Base-by-base conservation (phyloP, 2,113 vertebrate species). In the Oxyruncus cristatus region DNA sequence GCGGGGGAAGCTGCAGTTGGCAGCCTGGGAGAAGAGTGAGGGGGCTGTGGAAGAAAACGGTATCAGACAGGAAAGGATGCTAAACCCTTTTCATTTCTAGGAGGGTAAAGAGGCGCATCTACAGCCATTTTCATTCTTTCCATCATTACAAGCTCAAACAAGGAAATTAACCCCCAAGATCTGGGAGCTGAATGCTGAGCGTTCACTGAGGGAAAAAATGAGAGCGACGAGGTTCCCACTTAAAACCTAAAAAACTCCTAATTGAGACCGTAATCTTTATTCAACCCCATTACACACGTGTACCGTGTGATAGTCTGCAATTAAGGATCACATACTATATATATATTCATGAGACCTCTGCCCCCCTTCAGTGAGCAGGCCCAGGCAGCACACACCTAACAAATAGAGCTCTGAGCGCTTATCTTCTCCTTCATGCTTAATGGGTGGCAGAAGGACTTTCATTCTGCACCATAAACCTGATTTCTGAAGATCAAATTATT, bases 61-160 rank as follows among this genome's bases (percentile, higher is more conserved):
- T 9, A 56, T 47, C n/a, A 26, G 78, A 55, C 1, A 3, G 53
- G n/a, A 46, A 89, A 59, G 1, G 2, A 67, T 8, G 21, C 4
- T 6, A 55, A 94, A 88, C 7, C 49, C 33, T 53, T 18, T 20
- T 77, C 3, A 47, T 71, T 72, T 56, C 24, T 44, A 72, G 58
- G 6, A 70, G n/a, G 22, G 59, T 22, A 18, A 46, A 91, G 41
- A 66, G 19, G 24, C 12, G 53, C 0, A 0, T n/a, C 70, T n/a
- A 55, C 27, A 42, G 42, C 12, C 16, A 21, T 66, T 68, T 24
- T 63, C 61, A 49, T 28, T 19, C 18, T 63, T 53, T 47, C 18
- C 49, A 19, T 35, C 49, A 1, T 18, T 30, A 72, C 46, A 30
- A 66, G 39, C 32, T 67, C 33, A 21, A 24, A 49, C 1, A 33